These are phyloP conservation scores for Sciurus carolinensis DNA, from an alignment of 2,797 vertebrate species.

Conservation along the genomic window DNA sequence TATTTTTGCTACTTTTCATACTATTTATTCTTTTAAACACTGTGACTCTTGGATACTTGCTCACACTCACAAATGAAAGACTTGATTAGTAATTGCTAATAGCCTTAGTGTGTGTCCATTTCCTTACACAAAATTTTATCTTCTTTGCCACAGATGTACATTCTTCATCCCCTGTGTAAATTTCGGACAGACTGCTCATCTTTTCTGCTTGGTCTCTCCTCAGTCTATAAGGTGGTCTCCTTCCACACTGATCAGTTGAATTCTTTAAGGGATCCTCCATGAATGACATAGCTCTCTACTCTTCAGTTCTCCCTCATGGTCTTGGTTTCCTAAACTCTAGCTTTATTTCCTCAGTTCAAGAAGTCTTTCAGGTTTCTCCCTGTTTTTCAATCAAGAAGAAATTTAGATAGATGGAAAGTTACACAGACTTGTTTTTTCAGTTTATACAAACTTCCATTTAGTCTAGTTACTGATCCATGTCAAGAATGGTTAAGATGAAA, in stretches of 20 bases:
- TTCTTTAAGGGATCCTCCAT: too few relatives aligned
- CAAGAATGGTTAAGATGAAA: neutral
- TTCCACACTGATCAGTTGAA: neutral
- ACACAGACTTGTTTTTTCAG: neutral
- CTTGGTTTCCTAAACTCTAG: neutral
- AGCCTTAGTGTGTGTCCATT: too few relatives aligned
- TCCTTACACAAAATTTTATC: neutral
- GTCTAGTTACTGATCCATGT: neutral
- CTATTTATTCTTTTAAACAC: neutral
- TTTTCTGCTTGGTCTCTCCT: neutral
- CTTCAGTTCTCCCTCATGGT: neutral
- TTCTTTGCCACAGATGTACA: neutral
- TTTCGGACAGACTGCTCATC: neutral
- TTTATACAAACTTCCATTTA: accelerated
- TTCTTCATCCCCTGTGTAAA: neutral
- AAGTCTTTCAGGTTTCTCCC: neutral
- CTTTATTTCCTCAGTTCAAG: neutral
- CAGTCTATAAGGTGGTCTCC: neutral
- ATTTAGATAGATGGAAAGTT: neutral
- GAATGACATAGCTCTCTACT: neutral
- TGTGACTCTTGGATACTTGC: neutral
- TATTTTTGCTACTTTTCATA: neutral
- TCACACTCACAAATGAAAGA: neutral
- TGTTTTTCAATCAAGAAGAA: neutral
- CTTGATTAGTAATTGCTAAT: too few relatives aligned